These are phyloP conservation scores for Oryzias curvinotus DNA, from an alignment of 2,113 vertebrate species.

Conservation along the genomic window DNA sequence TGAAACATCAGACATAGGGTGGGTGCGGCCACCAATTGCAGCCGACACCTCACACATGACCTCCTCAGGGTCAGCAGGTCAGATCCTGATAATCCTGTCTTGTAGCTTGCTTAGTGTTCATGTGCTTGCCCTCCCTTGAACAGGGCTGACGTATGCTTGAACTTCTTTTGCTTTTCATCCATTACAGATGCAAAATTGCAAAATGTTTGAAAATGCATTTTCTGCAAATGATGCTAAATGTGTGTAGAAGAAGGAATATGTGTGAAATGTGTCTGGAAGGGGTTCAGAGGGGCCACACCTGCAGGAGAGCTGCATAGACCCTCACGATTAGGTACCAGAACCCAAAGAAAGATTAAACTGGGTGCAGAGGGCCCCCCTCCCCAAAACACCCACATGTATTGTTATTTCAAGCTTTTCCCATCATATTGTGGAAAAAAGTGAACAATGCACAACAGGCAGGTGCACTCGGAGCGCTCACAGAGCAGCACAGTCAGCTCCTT, in stretches of 20 bases:
- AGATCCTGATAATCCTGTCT: conserved; percentile 68
- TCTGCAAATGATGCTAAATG: not conserved
- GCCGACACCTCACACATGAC: conserved; percentile 59
- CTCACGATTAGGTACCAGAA: conserved; percentile 58
- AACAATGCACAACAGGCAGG: conserved; percentile 51
- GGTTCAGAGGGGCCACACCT: conserved; percentile 48
- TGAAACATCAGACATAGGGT: conserved; percentile 62
- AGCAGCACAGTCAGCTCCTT: conserved; percentile 61
- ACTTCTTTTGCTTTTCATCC: too few species aligned
- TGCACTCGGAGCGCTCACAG: conserved; percentile 25
- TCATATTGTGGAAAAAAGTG: conserved; percentile 47
- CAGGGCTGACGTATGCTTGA: too few species aligned
- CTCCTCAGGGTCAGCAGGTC: conserved; percentile 59
- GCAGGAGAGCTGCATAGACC: conserved; percentile 59
- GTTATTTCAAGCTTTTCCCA: conserved; percentile 73
- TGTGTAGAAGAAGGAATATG: conserved; percentile 12
- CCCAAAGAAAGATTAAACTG: conserved; percentile 51
- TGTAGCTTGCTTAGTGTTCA: conserved; percentile 40
- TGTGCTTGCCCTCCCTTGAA: conserved; percentile 27
- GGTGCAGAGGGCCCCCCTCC: conserved; percentile 53
- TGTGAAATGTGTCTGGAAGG: conserved; percentile 42
- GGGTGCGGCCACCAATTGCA: conserved; percentile 37
- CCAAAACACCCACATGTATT: conserved; percentile 45
- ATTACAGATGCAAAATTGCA: too few species aligned
- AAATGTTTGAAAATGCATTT: too few species aligned